Evolutionary conservation across 2,797 vertebrate species (phyloP), one percentile per base, ranked within the genome.

Genomic region (Menidia menidia): DNA sequence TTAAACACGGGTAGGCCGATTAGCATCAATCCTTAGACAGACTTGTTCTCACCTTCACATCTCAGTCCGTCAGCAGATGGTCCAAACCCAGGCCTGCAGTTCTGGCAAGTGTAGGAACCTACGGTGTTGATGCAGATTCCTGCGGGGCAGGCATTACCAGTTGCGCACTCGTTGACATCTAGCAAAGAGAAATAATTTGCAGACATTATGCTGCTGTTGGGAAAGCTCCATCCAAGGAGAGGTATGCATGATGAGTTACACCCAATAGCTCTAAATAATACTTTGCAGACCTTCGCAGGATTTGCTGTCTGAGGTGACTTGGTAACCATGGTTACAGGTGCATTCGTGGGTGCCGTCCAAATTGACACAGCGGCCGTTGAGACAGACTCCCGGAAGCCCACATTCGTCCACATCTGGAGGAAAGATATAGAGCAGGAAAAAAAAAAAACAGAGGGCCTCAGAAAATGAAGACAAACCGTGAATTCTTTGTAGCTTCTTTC

Each of bases 381-480:
- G 53, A 43, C 97, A 97, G 77, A 92, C 89, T 56, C 84, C 95
- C 0, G 91, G 89, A 55, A 61, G 83, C 59, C 91, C 81, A 57
- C 96, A 97, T 77, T 97, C 96, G 0, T 96, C 92, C 78, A 93
- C 90, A 74, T 97, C 96, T 97, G 93, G 42, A 84, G 71, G 59
- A 60, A 75, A 47, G 73, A 79, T 19, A 81, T 10, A 80, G 41
- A 67, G 25, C 25, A 25, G n/a, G 47, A 6, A 4, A 25, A 11
- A 15, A 11, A 15, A 33, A 58, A 62, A 62, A 41, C 60, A 0
- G 52, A 43, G 59, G 65, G 62, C 53, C 44, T 69, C 52, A 65
- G 72, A 77, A 78, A 78, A 73, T 52, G 71, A 51, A 83, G 48
- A 63, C 11, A 72, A 25, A 75, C 67, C 12, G 10, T 69, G 51